Evolutionary conservation across 2,113 vertebrate genomes (phyloP).

Genomic region (Plecturocebus donacophilus): DNA sequence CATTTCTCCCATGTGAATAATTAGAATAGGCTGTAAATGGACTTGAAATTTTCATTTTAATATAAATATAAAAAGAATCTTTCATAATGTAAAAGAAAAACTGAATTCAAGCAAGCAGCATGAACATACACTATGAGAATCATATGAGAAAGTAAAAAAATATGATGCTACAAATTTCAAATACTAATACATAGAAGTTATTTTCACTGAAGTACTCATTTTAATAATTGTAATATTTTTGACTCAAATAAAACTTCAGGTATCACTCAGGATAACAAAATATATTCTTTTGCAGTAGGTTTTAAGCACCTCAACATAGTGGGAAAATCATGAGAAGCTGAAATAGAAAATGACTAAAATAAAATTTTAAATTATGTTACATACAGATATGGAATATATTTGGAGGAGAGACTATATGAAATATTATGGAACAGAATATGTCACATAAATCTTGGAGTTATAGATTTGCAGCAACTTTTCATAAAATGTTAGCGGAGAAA

Average conservation of each 20-base stretch:
- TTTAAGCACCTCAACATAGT: not conserved
- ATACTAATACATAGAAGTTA: not conserved
- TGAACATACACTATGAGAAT: not conserved
- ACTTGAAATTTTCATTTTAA: conserved; percentile 10
- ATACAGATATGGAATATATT: not conserved
- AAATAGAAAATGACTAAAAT: not conserved
- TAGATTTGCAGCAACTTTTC: not conserved
- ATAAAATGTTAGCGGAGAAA: not conserved
- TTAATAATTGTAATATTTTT: not conserved
- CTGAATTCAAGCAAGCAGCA: not conserved
- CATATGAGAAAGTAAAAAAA: not conserved
- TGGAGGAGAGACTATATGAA: not conserved
- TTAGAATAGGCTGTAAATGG: not conserved
- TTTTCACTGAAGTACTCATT: not conserved
- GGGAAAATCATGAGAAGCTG: not conserved
- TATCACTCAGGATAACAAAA: not conserved
- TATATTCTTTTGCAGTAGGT: not conserved
- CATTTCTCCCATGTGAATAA: not conserved
- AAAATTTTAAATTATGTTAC: not conserved
- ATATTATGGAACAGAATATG: not conserved
- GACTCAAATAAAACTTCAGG: not conserved
- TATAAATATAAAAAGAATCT: not conserved
- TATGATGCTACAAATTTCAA: not conserved
- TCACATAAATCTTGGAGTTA: not conserved
- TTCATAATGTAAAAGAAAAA: not conserved